Percentiles rank a stretch among this genome's conserved stretches.
Evolutionary conservation across 2,113 vertebrate species (phyloP).

Genomic region (Chloropsis hardwickii): DNA sequence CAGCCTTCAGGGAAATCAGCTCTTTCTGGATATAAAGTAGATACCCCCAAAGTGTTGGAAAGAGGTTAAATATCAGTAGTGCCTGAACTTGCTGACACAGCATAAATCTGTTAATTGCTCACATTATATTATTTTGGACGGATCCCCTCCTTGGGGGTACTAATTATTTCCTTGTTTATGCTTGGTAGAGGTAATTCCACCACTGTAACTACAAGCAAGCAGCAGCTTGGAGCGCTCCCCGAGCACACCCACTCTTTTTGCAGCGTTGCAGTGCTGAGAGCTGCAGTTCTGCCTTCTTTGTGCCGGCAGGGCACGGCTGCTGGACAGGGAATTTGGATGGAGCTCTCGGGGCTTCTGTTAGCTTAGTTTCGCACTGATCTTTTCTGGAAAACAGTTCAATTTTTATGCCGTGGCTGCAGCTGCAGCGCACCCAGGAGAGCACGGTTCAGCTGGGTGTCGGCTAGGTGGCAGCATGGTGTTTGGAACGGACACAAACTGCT

Average conservation of each 20-base stretch:
- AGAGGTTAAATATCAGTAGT: background rate
- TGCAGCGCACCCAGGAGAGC: fast-evolving
- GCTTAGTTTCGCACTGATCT: background rate
- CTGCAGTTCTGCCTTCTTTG: background rate
- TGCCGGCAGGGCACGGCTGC: background rate
- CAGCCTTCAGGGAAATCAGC: background rate
- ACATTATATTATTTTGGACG: background rate
- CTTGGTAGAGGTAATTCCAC: background rate
- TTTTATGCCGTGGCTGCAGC: background rate
- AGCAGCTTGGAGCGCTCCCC: background rate
- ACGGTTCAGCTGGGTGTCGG: slow-evolving; percentile 17
- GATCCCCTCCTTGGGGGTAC: background rate
- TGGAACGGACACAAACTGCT: background rate
- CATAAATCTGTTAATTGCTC: background rate
- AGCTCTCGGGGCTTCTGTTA: background rate
- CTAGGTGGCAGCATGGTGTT: slow-evolving; percentile 74
- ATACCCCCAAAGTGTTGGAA: background rate
- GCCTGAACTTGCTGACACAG: background rate
- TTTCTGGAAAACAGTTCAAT: background rate
- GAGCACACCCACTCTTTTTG: background rate
- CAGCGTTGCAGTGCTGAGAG: background rate
- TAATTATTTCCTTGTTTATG: background rate
- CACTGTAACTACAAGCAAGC: background rate
- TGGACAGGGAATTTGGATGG: background rate
- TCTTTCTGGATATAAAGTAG: background rate